Base-by-base conservation (phyloP, 1,140 invertebrate genomes). In the Calliphora vicina region DNA sequence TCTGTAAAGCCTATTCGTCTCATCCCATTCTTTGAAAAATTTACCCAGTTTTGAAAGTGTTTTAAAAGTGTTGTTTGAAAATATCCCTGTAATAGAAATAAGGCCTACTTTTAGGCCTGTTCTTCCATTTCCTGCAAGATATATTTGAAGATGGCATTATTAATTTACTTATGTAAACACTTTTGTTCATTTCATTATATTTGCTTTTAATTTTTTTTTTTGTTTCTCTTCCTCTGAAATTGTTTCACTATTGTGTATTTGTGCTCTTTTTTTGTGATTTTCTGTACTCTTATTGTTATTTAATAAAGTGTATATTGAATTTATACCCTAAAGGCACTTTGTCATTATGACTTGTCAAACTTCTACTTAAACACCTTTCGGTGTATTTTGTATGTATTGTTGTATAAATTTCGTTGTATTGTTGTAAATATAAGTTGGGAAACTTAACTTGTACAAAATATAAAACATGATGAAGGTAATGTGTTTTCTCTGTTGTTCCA, bases 281-380 rank as follows among this genome's bases (percentile, higher is more conserved):
- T 35, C 8, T 35, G 29, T 35, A 35, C 50, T 15, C 13, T 27
- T 73, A 27, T 73, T 25, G 71, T 35, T 35, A 76, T 76, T 76
- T 76, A 26, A 76, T 76, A 76, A 42, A 76, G 27, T 29, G 27
- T 76, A 76, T 76, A 76, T 76, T 76, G 73, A 76, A 76, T 76
- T 76, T 76, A 42, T 76, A 76, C 35, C 73, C 73, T 35, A 76
- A 76, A 76, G 73, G 73, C 29, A 76, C 29, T 76, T 20, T 76
- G 73, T 76, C 73, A 76, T 76, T 42, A 76, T 76, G 73, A 76
- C 73, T 76, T 76, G 73, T 76, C 26, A 35, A 76, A 76, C 17
- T 76, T 76, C 1, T 73, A 73, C 72, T 17, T 73, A 15, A 73
- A 73, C 25, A 73, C 72, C 25, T 73, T 73, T 27, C 25, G 15